Evolutionary conservation across 35 echinoderm and acorn worm genomes (phyloP).

Genomic region (Ophiothrix spiculata): DNA sequence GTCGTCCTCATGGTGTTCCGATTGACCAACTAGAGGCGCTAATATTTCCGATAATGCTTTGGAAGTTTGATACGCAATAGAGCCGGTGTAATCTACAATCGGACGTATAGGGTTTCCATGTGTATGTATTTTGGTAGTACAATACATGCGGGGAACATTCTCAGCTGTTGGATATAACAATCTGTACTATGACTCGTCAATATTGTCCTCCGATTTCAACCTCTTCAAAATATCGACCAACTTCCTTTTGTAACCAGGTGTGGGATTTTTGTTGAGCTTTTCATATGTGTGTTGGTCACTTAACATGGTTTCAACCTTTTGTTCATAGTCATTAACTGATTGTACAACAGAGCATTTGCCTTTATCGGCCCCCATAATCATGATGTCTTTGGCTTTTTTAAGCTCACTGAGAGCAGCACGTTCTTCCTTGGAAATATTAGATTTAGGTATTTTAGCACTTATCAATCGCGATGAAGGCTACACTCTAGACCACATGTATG

Average conservation of each 20-base stretch:
- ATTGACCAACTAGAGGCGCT: background rate
- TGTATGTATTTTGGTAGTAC: background rate
- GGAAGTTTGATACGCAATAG: too few species aligned
- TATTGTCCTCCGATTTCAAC: background rate
- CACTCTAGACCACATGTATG: too few species aligned
- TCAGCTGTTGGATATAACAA: background rate
- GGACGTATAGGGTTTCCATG: background rate
- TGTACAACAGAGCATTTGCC: background rate
- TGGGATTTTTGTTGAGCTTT: too few species aligned
- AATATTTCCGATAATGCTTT: background rate
- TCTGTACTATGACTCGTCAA: background rate
- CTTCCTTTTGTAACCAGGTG: background rate
- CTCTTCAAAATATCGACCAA: background rate
- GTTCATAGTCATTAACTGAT: background rate
- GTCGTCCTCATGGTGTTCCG: background rate
- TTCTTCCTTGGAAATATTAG: background rate
- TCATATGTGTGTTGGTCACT: background rate
- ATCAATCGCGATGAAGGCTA: too few species aligned
- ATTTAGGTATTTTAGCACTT: background rate
- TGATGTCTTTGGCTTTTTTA: background rate
- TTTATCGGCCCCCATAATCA: background rate
- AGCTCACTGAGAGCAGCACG: background rate
- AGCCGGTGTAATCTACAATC: background rate
- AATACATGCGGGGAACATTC: background rate
- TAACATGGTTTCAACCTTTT: background rate